Evolutionary conservation across 2,797 vertebrate genomes (phyloP).

Genomic region (Balearica regulorum): DNA sequence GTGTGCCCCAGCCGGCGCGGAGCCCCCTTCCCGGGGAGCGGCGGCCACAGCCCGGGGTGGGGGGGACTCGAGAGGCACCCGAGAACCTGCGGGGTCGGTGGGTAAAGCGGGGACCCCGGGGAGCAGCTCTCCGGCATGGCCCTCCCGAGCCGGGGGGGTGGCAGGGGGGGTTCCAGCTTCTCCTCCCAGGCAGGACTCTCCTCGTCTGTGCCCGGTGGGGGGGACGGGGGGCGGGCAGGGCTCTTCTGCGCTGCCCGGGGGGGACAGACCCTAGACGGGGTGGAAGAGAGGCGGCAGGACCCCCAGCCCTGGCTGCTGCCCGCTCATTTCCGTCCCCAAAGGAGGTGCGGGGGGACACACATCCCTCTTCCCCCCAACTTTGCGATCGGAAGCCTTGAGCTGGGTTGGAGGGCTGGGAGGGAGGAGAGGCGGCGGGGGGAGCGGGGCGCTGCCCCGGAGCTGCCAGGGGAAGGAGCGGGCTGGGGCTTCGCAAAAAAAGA

Average conservation of each 20-base stretch:
- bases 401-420: not conserved
- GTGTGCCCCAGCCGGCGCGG: not conserved
- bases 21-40: not conserved
- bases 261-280: not conserved
- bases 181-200: not conserved
- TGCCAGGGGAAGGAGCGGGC: not conserved
- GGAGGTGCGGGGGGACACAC: too few species aligned
- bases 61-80: not conserved
- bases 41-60: not conserved
- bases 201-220: not conserved
- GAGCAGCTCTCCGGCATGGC: not conserved
- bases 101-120: not conserved
- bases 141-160: not conserved
- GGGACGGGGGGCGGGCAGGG: not conserved
- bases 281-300: not conserved
- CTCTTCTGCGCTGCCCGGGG: not conserved
- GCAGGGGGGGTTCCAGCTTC: not conserved
- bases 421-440: not conserved
- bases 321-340: not conserved
- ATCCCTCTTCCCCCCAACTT: not conserved
- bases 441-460: not conserved
- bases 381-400: not conserved
- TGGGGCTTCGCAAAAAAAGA: not conserved
- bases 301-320: not conserved
- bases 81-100: not conserved